These are phyloP conservation scores for Phasia obesa DNA, from an alignment of 2,888 invertebrate species.

Conservation along the genomic window DNA sequence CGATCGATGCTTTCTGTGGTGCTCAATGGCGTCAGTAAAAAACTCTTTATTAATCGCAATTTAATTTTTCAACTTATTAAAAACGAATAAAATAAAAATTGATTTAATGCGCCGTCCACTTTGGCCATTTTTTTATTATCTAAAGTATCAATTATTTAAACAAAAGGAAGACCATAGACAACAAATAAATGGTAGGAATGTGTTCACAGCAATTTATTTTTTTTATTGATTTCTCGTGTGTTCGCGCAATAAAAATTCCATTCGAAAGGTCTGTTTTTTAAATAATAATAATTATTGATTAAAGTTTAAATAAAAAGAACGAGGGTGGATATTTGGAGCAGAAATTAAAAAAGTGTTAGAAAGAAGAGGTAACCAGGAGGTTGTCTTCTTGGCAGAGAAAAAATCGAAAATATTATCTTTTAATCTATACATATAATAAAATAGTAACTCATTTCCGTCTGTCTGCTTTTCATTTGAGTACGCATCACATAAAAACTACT, in stretches of 20 bases:
- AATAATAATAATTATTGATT: not conserved
- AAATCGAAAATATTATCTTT: too few species aligned
- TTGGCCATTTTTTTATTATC: slow-evolving; percentile 9
- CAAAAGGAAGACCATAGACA: slow-evolving; percentile 27
- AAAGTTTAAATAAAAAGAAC: not conserved
- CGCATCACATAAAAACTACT: too few species aligned
- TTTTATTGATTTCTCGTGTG: slow-evolving; percentile 12
- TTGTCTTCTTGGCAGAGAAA: too few species aligned
- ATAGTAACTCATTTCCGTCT: too few species aligned
- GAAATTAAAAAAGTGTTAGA: not conserved
- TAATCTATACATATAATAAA: too few species aligned
- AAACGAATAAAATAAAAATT: slow-evolving; percentile 6
- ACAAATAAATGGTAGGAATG: not conserved
- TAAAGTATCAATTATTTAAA: slow-evolving; percentile 18
- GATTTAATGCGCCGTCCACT: not conserved
- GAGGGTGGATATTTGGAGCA: not conserved
- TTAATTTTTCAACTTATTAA: slow-evolving; percentile 16
- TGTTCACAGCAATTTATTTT: slow-evolving; percentile 27
- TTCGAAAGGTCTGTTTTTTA: not conserved
- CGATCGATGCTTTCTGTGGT: not conserved
- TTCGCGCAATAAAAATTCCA: slow-evolving; percentile 11
- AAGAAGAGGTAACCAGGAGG: too few species aligned
- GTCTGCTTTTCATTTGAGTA: too few species aligned
- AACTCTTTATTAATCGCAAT: slow-evolving; percentile 6
- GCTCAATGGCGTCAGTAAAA: slow-evolving; percentile 21